A percentile compares a stretch with the other conserved stretches of the same genome.
Evolutionary conservation across 92 coral and sea anemone genomes (phyloP).

Genomic region (Epizoanthus fatuus): DNA sequence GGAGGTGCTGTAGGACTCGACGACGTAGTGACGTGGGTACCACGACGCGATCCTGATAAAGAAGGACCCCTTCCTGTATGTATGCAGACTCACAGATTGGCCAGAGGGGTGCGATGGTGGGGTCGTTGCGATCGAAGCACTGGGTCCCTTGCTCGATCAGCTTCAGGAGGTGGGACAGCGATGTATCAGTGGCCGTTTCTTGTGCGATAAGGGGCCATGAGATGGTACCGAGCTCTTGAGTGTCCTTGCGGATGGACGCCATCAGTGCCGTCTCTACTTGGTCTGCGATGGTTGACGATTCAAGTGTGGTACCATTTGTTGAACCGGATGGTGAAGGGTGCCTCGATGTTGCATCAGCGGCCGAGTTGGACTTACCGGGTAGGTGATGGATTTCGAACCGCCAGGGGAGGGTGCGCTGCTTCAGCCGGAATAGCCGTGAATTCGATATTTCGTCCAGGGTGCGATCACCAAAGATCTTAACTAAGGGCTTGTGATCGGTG

Average conservation of each 20-base stretch:
- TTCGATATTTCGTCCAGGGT: constrained; percentile 64
- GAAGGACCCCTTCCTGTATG: constrained; percentile 68
- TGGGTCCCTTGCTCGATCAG: constrained; percentile 61
- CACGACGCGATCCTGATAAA: constrained; percentile 65
- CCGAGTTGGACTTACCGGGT: constrained; percentile 55
- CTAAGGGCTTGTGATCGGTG: constrained; percentile 60
- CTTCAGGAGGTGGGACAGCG: constrained; percentile 42
- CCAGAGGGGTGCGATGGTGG: constrained; percentile 54
- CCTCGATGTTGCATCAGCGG: constrained; percentile 48
- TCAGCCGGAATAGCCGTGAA: constrained; percentile 58
- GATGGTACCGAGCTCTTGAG: background rate
- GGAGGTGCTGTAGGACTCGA: constrained; percentile 70
- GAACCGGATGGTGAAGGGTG: background rate
- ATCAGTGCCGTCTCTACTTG: too few species aligned
- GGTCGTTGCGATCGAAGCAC: constrained; percentile 44
- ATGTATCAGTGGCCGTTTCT: constrained; percentile 65
- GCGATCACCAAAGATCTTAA: constrained; percentile 66
- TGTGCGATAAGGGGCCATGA: constrained; percentile 75
- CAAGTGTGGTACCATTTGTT: background rate
- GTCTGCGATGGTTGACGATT: too few species aligned
- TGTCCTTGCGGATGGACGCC: too few species aligned
- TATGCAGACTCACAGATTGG: constrained; percentile 67
- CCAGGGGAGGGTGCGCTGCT: constrained; percentile 59
- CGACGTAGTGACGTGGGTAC: constrained; percentile 68
- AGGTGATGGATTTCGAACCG: constrained; percentile 38